These are phyloP conservation scores for Drosophila formosana DNA, from an alignment of 2,888 invertebrate species.

Conservation along the genomic window DNA sequence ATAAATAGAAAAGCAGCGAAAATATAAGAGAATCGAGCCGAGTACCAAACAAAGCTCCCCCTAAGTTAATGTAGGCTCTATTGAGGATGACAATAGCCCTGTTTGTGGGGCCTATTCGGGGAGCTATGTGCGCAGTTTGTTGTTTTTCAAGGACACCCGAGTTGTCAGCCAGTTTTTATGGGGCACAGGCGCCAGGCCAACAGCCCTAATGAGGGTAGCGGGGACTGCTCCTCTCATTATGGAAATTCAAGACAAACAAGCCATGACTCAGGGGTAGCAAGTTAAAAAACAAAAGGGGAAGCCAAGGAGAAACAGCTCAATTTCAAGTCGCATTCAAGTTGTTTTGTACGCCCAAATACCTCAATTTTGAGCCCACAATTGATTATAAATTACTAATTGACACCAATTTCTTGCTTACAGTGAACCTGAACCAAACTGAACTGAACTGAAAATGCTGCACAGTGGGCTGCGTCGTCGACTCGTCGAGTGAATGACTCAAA, in stretches of 20 bases:
- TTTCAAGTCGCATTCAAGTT: slow-evolving; percentile 6
- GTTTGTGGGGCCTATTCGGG: slow-evolving; percentile 9
- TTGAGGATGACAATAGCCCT: not conserved
- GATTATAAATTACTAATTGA: slow-evolving; percentile 42
- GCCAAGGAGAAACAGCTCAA: not conserved
- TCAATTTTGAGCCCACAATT: slow-evolving; percentile 21
- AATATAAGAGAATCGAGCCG: slow-evolving; percentile 1
- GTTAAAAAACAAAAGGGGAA: not conserved
- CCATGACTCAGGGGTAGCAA: slow-evolving; percentile 33
- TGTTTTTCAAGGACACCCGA: slow-evolving; percentile 29
- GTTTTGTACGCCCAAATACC: slow-evolving; percentile 14
- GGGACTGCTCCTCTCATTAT: slow-evolving; percentile 18
- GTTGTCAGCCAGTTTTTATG: slow-evolving; percentile 41
- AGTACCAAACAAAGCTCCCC: not conserved
- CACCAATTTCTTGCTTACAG: slow-evolving; percentile 42
- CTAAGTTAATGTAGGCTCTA: not conserved
- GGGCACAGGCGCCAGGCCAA: slow-evolving; percentile 36
- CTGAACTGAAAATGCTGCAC: slow-evolving; percentile 13
- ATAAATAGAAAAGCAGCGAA: slow-evolving; percentile 19
- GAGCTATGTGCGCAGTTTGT: slow-evolving; percentile 24
- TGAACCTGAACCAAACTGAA: slow-evolving; percentile 17
- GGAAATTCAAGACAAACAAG: slow-evolving; percentile 37
- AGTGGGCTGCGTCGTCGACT: slow-evolving; percentile 1
- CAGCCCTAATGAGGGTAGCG: not conserved
- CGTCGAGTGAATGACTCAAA: slow-evolving; percentile 34